Base-by-base conservation (phyloP, 2,113 vertebrate species). In the Leuciscus idus region DNA sequence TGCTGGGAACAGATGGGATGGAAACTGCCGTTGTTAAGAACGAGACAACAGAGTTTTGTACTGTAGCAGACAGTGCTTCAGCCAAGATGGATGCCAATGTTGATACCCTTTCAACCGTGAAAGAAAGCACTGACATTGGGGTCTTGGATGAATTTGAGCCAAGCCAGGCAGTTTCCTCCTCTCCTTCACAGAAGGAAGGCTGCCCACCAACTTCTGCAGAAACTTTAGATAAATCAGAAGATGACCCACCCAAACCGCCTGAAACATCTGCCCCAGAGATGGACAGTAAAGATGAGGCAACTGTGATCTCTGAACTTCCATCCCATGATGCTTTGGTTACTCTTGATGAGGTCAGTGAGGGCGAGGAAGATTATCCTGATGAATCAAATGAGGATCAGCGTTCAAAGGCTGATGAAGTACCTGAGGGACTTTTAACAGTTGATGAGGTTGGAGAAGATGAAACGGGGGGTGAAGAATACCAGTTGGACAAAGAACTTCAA, bases 301-400 rank as follows among this genome's bases (percentile, higher is more conserved):
- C 52, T 6, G 64, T 39, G 19, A 52, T 55, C 43, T n/a, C 68
- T 21, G 79, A 87, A 46, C 83, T 64, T 62, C 48, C 36, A 30
- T 28, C 83, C 39, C 78, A 52, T 0, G 85, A 81, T 85, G 4
- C 93, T 90, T 64, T 97, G 72, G 94, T 96, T 39, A 96, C 95
- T 2, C 76, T 98, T 90, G 97, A 98, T 36, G 95, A 98, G 61
- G 95, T 97, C 0, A 96, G 96, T 2, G 97, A 97, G 73, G 96
- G 96, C 21, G 97, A 98, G 87, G 96, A 96, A 0, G 89, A 90
- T 10, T 74, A 93, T 48, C 95, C 95, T 0, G 95, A 97, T 59
- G 93, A 95, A 43, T 95, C 95, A 21, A 95, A 96, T 85, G 92
- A 95, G 86, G 95, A 95, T 59, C 94, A 95, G 26, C 79, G 84